Evolutionary conservation across 2,888 invertebrate species (phyloP).

Genomic region (Polyommatus icarus): DNA sequence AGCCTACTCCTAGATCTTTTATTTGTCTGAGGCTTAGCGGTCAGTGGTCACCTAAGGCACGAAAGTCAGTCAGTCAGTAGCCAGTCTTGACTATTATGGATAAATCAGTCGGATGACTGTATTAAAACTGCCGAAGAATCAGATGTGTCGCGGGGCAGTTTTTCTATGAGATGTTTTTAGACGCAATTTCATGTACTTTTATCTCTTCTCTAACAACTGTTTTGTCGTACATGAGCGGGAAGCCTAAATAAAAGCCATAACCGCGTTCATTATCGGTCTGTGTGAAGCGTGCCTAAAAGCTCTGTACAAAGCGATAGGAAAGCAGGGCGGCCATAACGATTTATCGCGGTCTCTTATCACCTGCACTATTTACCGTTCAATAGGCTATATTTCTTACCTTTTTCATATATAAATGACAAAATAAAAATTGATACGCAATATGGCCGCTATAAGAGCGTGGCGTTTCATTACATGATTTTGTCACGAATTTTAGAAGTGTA

Average conservation of each 20-base stretch:
- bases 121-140: too few relatives aligned
- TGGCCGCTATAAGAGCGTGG: not conserved
- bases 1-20: not conserved
- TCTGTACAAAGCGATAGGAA: conserved; percentile 31
- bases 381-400: conserved; percentile 16
- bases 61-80: too few relatives aligned
- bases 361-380: not conserved
- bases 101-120: too few relatives aligned
- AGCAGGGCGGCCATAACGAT: conserved; percentile 34
- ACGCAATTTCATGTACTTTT: too few relatives aligned
- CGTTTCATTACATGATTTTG: not conserved
- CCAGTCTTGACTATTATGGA: too few relatives aligned
- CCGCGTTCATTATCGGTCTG: conserved; percentile 31
- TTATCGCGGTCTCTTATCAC: conserved; percentile 35
- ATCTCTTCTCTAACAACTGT: too few relatives aligned
- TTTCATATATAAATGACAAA: not conserved
- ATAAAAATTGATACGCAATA: not conserved
- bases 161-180: too few relatives aligned
- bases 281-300: conserved; percentile 31
- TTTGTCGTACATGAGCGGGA: too few relatives aligned
- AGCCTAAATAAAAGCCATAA: conserved; percentile 5
- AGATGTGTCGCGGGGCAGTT: too few relatives aligned
- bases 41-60: too few relatives aligned
- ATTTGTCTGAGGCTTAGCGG: not conserved
- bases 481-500: not conserved